Evolutionary conservation across 2,797 vertebrate species (phyloP).

Genomic region (Anolis apletophallus): DNA sequence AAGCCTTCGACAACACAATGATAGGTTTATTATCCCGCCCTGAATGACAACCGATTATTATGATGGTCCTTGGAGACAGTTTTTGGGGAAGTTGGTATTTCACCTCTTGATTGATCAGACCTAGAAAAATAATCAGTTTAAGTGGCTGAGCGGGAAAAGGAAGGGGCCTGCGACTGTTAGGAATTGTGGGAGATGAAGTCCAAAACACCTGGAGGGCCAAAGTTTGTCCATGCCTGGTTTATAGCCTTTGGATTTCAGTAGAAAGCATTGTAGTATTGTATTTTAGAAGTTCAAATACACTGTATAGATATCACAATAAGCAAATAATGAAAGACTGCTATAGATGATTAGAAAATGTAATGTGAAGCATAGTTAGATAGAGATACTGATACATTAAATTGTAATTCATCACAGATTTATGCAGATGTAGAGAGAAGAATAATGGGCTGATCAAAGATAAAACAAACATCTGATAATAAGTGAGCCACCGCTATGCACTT

Average conservation of each 20-base stretch:
- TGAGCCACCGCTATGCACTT: conserved; percentile 32
- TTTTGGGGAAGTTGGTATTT: not conserved
- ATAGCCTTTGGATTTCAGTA: not conserved
- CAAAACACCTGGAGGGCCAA: too few relatives aligned
- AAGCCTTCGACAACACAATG: too few relatives aligned
- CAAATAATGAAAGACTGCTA: conserved; percentile 56
- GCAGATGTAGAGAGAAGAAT: conserved; percentile 38
- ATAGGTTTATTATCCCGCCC: not conserved
- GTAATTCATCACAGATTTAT: conserved; percentile 29
- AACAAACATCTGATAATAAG: conserved; percentile 33
- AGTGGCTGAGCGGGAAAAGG: too few relatives aligned
- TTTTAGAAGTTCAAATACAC: not conserved
- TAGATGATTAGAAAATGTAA: conserved; percentile 42
- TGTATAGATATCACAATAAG: conserved; percentile 19
- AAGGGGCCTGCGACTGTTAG: too few relatives aligned
- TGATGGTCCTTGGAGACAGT: not conserved
- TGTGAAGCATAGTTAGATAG: too few relatives aligned
- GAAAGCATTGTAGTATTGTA: not conserved
- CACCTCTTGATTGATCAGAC: not conserved
- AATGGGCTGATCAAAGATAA: conserved; percentile 39
- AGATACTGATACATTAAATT: conserved; percentile 52
- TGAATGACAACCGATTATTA: not conserved
- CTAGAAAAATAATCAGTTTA: too few relatives aligned
- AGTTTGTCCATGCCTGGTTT: not conserved
- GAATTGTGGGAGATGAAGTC: too few relatives aligned